phyloP scores from a whole-genome alignment of 2,113 vertebrate species.

The Anolis sagrei region DNA sequence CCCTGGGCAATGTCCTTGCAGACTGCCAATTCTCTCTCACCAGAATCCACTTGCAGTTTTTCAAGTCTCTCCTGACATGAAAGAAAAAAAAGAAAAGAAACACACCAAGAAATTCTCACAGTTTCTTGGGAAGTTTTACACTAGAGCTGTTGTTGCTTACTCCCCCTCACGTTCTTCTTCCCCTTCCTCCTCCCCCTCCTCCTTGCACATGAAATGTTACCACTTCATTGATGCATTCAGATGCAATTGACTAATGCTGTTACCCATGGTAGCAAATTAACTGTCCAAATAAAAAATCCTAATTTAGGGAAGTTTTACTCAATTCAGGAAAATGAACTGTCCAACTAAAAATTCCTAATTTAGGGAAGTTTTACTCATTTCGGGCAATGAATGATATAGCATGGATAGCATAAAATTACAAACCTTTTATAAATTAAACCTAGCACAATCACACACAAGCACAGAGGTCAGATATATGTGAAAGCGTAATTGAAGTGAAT shows the following conservation, averaged over 20 bases:
- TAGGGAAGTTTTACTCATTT: neutral
- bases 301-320: neutral
- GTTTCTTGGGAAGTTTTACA: neutral
- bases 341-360: no score
- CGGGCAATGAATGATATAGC: neutral
- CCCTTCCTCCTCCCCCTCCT: neutral
- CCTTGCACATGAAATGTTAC: neutral
- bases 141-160: neutral
- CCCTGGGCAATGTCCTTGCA: no score
- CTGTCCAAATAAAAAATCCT: neutral
- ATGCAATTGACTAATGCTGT: neutral
- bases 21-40: no score
- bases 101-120: neutral
- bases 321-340: neutral
- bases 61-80: no score
- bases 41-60: no score
- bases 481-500: neutral
- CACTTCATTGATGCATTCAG: neutral
- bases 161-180: neutral
- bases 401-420: neutral
- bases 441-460: neutral
- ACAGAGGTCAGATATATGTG: neutral
- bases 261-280: constrained; percentile 2
- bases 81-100: no score
- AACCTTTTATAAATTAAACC: neutral